phyloP scores from a whole-genome alignment of 2,797 vertebrate species.

The Sus cebifrons region DNA sequence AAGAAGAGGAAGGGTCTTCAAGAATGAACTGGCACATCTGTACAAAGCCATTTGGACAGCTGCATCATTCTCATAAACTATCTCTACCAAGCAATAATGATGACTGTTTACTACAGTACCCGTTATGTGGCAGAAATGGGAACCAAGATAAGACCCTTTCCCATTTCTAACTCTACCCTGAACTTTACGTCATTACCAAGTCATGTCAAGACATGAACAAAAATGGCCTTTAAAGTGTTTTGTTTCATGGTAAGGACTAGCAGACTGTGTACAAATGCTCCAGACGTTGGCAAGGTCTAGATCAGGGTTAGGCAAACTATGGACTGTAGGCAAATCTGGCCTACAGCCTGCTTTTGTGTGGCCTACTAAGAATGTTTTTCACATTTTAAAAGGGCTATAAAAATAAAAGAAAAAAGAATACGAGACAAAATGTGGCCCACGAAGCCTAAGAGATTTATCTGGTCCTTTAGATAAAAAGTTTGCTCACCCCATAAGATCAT shows the following conservation, averaged over 20 bases:
- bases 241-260: background rate
- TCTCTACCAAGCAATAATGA: constrained; percentile 47
- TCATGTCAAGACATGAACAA: background rate
- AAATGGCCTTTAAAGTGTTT: constrained; percentile 49
- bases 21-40: background rate
- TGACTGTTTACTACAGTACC: background rate
- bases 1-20: background rate
- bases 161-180: background rate
- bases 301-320: background rate
- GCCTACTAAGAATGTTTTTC: constrained; percentile 39
- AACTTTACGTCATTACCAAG: constrained; percentile 22
- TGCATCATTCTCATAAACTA: constrained; percentile 26
- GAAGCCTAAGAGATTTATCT: constrained; percentile 62
- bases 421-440: background rate
- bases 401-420: constrained; percentile 38
- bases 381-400: constrained; percentile 26
- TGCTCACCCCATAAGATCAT: constrained; percentile 12
- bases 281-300: background rate
- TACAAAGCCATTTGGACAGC: constrained; percentile 13
- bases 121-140: background rate
- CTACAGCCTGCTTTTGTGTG: constrained; percentile 37
- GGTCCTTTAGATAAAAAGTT: constrained; percentile 30
- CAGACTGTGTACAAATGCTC: background rate
- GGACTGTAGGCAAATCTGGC: background rate
- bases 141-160: constrained; percentile 10